Evolutionary conservation across 2,113 vertebrate species (phyloP), one percentile per base, ranked within the genome.

Genomic region (Narcine bancroftii): DNA sequence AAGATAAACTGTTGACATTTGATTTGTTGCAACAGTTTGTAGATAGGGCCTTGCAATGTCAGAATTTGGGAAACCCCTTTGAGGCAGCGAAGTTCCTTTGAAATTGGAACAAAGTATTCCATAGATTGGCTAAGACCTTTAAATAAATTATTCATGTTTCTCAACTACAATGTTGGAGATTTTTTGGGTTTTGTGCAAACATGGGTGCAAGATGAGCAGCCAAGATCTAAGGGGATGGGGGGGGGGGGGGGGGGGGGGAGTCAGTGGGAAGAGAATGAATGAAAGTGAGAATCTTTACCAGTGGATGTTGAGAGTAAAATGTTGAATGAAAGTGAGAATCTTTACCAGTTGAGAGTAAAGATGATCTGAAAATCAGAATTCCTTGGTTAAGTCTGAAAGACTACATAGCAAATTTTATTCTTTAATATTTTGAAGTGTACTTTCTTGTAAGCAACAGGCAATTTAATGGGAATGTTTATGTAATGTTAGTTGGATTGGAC

Each of bases 251-350:
- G n/a, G n/a, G n/a, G n/a, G n/a, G n/a, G n/a, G n/a, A n/a, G n/a
- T n/a, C n/a, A n/a, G n/a, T n/a, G n/a, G 79, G 29, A 53, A 83
- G 79, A 47, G 10, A 83, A 33, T 83, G 50, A 83, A 83, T 83
- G 79, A 53, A 83, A 29, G 6, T 26, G 24, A 81, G 26, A 53
- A 79, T 45, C 79, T 5, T 50, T 53, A 29, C 26, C 47, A 81
- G 26, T 10, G 2, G 9, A 6, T 83, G 79, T 10, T 29, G 29
- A 50, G 47, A 33, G 29, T 15, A 21, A n/a, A 83, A 53, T n/a
- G n/a, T n/a, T 83, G 50, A 83, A 83, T 83, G 79, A 53, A 83
- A 29, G 6, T 26, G 24, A 81, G 26, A 53, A 79, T 45, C 79
- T 5, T 50, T 53, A 29, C 26, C 47, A 81, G 26, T 10, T 29